Conservation (phyloP, 2,113 vertebrate species). For the Romanogobio albipinnatus region DNA sequence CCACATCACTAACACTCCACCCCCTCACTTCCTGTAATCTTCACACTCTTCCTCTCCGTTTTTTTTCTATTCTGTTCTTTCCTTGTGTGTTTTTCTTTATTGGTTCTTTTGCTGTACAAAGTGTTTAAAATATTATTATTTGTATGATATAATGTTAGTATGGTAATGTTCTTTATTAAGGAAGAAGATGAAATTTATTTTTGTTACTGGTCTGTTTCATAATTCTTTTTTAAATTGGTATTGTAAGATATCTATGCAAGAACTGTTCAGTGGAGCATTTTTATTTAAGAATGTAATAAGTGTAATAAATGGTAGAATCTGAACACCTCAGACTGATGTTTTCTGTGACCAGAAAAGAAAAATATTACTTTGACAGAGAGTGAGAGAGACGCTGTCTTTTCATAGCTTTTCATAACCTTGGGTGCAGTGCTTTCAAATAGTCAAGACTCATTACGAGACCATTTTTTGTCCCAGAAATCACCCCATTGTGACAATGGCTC, state of each 20-base stretch:
- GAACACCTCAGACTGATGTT: conserved; percentile 52
- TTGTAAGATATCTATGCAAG: conserved; percentile 99
- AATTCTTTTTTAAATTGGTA: conserved; percentile 99
- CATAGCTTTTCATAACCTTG: conserved; percentile 37
- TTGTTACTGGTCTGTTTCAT: conserved; percentile 99
- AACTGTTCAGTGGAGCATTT: conserved; percentile 99
- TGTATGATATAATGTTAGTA: conserved; percentile 99
- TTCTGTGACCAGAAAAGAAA: conserved; percentile 1
- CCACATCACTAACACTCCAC: conserved; percentile 36
- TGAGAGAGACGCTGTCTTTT: conserved; percentile 51
- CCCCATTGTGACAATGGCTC: conserved; percentile 51
- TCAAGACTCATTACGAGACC: conserved; percentile 37
- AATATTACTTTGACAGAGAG: conserved; percentile 10
- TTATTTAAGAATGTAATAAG: conserved; percentile 99
- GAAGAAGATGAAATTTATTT: conserved; percentile 99
- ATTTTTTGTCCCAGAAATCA: conserved; percentile 49
- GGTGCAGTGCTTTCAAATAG: conserved; percentile 25
- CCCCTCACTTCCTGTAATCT: conserved; percentile 82
- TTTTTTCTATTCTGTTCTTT: conserved; percentile 76
- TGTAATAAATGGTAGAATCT: conserved; percentile 99
- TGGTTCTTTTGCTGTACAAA: conserved; percentile 91
- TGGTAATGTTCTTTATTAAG: conserved; percentile 99
- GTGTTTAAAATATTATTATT: conserved; percentile 99
- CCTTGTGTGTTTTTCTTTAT: conserved; percentile 84
- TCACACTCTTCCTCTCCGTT: conserved; percentile 80